Evolutionary conservation across 2,888 invertebrate genomes (phyloP).

Genomic region (Caenorhabditis sulstoni): DNA sequence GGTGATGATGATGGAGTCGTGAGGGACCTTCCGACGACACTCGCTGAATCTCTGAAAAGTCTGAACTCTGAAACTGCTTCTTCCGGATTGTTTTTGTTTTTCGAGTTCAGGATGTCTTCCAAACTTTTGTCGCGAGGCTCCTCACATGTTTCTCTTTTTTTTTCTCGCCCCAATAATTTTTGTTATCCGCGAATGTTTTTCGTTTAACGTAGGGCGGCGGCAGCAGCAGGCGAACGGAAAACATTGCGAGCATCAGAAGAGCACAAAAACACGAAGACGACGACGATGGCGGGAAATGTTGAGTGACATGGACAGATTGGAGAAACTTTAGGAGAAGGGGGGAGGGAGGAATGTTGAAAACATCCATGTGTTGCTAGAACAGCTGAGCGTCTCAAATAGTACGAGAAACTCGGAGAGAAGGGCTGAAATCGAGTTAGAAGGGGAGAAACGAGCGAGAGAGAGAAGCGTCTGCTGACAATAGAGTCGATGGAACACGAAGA

Average conservation of each 20-base stretch:
- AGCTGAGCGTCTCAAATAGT: slow-evolving; percentile 46
- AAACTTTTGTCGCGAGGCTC: not conserved
- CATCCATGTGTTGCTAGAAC: slow-evolving; percentile 57
- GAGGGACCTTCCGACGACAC: no score
- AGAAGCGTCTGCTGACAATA: slow-evolving; percentile 7
- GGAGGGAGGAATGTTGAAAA: slow-evolving; percentile 58
- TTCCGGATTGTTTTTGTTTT: not conserved
- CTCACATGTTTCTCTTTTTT: not conserved
- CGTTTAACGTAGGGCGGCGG: slow-evolving; percentile 34
- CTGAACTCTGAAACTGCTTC: no score
- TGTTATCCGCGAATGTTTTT: slow-evolving; percentile 38
- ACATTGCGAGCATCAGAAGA: slow-evolving; percentile 54
- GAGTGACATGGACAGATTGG: slow-evolving; percentile 58
- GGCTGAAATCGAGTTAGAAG: slow-evolving; percentile 45
- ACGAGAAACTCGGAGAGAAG: slow-evolving; percentile 35
- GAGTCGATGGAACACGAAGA: slow-evolving; percentile 24
- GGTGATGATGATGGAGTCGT: no score
- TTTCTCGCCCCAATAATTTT: not conserved
- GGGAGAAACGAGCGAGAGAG: slow-evolving; percentile 2
- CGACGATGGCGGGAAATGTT: slow-evolving; percentile 45
- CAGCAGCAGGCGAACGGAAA: slow-evolving; percentile 39
- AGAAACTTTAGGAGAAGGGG: slow-evolving; percentile 53
- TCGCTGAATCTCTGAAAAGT: no score
- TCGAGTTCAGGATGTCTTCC: not conserved
- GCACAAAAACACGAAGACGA: slow-evolving; percentile 41